A percentile compares a stretch with the other conserved stretches of the same genome.
phyloP scores from a whole-genome alignment of 2,888 invertebrate species.

The Ormyrus thymus region DNA sequence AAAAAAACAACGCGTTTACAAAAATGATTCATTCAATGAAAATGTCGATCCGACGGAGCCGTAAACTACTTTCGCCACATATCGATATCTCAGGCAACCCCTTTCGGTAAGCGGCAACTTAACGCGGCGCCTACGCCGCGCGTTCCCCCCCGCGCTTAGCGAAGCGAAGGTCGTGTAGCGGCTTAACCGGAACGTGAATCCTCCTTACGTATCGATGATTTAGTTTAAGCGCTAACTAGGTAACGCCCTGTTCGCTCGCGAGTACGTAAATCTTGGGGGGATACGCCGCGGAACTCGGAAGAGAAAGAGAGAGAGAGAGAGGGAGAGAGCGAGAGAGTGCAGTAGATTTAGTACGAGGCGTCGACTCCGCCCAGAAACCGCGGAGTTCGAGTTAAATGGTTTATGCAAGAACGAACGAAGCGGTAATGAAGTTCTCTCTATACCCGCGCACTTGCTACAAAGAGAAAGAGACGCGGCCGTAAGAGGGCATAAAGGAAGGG shows the following conservation, averaged over 20 bases:
- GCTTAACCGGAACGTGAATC: slow-evolving; percentile 43
- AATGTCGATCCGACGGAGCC: too few species aligned
- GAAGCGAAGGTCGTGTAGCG: slow-evolving; percentile 30
- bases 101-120: too few species aligned
- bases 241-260: slow-evolving; percentile 57
- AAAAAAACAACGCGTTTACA: too few species aligned
- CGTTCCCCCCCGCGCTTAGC: slow-evolving; percentile 10
- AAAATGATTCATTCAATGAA: too few species aligned
- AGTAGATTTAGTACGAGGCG: slow-evolving; percentile 71
- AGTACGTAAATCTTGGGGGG: slow-evolving; percentile 66
- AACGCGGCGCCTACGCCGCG: slow-evolving; percentile 47
- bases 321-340: slow-evolving; percentile 46
- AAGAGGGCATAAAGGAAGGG: too few species aligned
- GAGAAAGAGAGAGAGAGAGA: not conserved
- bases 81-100: too few species aligned
- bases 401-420: slow-evolving; percentile 74
- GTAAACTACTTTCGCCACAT: too few species aligned
- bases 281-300: slow-evolving; percentile 65
- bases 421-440: slow-evolving; percentile 72
- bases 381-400: slow-evolving; percentile 74
- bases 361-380: slow-evolving; percentile 72
- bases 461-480: slow-evolving; percentile 1
- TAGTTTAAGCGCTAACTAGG: slow-evolving; percentile 54
- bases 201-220: slow-evolving; percentile 54
- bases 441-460: not conserved